Percentiles rank a stretch among this genome's conserved stretches.
These are phyloP conservation scores for Piscicola geometra DNA, from an alignment of 2,888 invertebrate species.

Conservation along the genomic window DNA sequence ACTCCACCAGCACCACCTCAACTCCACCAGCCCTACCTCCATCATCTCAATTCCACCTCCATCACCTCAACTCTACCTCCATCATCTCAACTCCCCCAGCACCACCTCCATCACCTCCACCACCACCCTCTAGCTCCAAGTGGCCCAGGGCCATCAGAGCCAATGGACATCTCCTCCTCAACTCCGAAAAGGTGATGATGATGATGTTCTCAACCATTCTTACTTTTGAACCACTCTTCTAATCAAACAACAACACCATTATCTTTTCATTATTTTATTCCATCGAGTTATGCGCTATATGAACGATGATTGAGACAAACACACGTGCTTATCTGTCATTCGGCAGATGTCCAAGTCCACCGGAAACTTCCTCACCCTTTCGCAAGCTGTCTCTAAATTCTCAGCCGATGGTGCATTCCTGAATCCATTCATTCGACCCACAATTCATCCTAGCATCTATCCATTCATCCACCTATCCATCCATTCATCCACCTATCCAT, in stretches of 20 bases:
- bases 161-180: constrained; percentile 90
- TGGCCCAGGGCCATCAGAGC: constrained; percentile 87
- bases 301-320: too few relatives aligned
- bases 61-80: too few relatives aligned
- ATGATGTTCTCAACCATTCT: too few relatives aligned
- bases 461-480: neutral
- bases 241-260: too few relatives aligned
- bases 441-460: neutral
- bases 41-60: too few relatives aligned
- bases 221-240: too few relatives aligned
- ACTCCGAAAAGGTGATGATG: constrained; percentile 87
- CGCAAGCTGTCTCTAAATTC: constrained; percentile 83
- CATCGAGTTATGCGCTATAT: too few relatives aligned
- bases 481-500: neutral
- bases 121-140: constrained; percentile 44
- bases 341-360: constrained; percentile 95
- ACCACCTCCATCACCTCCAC: too few relatives aligned
- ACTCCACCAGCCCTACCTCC: neutral
- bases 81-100: too few relatives aligned
- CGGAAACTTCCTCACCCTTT: constrained; percentile 90
- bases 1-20: neutral
- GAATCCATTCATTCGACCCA: neutral
- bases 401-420: constrained; percentile 81
- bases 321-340: too few relatives aligned
- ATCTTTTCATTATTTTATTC: too few relatives aligned